Evolutionary conservation across 2,113 vertebrate genomes (phyloP), one percentile per base, ranked within the genome.

Genomic region (Zosterops japonicus): DNA sequence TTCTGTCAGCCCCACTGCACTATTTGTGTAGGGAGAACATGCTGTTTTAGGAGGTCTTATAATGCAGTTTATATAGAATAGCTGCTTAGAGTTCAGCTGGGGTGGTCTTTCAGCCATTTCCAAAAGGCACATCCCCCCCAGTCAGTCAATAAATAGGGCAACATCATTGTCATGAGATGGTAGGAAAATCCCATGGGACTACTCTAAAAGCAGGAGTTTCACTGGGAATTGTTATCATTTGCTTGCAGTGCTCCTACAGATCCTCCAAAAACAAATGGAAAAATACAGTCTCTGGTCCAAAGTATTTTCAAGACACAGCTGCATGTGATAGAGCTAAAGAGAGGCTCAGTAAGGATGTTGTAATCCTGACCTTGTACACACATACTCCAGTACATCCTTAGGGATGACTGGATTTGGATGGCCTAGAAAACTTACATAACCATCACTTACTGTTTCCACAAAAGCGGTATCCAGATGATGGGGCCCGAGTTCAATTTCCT

Each of bases 361-460:
- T 74, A 93, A 90, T 89, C 79, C 92, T 89, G 92, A 95, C 91
- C 92, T 93, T 94, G 93, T 35, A 74, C 63, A 42, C 50, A 59
- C 24, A 14, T 50, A 67, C 79, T 70, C 49, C 8, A 46, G 29
- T 16, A 63, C 56, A n/a, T 94, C 94, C 94, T 83, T 74, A 57
- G 93, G 92, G 92, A 94, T 57, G 56, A 24, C 52, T 39, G 42
- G 55, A 74, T 67, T 80, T 93, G 82, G 71, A 70, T 92, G 94
- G 75, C 93, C 94, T 86, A 95, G 96, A 96, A 95, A 96, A 80
- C 55, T 96, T 91, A 95, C 14, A 15, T 87, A 95, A 91, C 44
- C 55, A 35, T 35, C 41, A 61, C 65, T 83, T 35, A 49, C 41
- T 24, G 15, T 59, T 91, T 85, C 90, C 2, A 1, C 84, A 85